Evolutionary conservation across 2,797 vertebrate genomes (phyloP), one percentile per base, ranked within the genome.

Genomic region (Cossypha niveicapilla): DNA sequence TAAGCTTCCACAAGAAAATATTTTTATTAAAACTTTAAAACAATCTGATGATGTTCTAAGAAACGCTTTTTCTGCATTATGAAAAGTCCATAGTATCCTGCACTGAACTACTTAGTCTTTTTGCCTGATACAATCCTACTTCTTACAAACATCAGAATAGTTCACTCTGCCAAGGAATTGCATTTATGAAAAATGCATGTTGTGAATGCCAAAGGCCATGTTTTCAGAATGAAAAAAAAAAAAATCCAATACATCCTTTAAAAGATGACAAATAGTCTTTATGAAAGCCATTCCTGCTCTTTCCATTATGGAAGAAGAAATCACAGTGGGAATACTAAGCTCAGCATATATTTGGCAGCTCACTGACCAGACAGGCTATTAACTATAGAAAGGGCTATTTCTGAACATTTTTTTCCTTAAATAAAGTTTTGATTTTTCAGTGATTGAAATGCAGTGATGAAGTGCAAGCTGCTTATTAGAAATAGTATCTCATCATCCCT

Each of bases 261-360:
- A 87, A 58, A 81, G 41, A 93, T 44, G 37, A 65, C 58, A 85
- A 85, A 57, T n/a, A 51, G 67, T 27, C 76, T 62, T 73, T 53
- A 86, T 18, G 10, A 74, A 81, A 83, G 42, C 32, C 66, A 62
- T 45, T 71, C 45, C 39, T 75, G 42, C 50, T 70, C 58, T 37
- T 88, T 68, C 56, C 39, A 54, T 70, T 81, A 61, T 5, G 17
- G 42, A 57, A 86, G 65, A 61, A 47, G 45, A 88, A 91, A 68
- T 78, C 73, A 76, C 60, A 70, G 47, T 27, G 44, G 66, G 66
- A 89, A 75, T 65, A 87, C 44, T 37, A 63, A 89, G 11, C 70
- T 92, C 66, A 70, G 51, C 65, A 76, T 35, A 14, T n/a, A 42
- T 62, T 82, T 56, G 56, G 39, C 76, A 88, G 30, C 30, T 51